Percentiles rank a stretch among this genome's conserved stretches.
Evolutionary conservation across 2,888 invertebrate species (phyloP).

Genomic region (Drosophila koepferae): DNA sequence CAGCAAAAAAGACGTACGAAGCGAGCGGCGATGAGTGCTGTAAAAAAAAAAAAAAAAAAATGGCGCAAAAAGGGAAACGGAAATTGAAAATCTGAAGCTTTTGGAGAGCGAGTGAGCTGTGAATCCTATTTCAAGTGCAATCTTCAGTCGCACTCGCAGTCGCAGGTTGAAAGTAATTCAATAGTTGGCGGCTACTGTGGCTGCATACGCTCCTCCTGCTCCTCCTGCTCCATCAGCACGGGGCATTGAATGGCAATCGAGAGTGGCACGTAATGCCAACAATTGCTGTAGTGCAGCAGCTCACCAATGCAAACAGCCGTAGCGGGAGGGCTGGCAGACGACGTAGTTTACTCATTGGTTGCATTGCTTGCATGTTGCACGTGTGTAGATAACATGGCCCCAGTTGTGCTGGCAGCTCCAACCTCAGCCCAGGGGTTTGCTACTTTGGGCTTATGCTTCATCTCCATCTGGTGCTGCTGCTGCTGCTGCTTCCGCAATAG

Average conservation of each 20-base stretch:
- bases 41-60: slow-evolving; percentile 2
- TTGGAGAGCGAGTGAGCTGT: slow-evolving; percentile 78
- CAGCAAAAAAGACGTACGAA: slow-evolving; percentile 10
- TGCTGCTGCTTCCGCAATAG: not conserved
- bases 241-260: slow-evolving; percentile 80
- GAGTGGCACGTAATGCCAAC: slow-evolving; percentile 83
- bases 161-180: slow-evolving; percentile 78
- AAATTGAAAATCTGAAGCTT: slow-evolving; percentile 81
- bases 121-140: slow-evolving; percentile 81
- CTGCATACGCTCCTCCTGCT: slow-evolving; percentile 12
- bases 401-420: not conserved
- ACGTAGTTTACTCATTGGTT: slow-evolving; percentile 55
- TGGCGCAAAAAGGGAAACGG: slow-evolving; percentile 70
- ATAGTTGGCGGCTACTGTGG: slow-evolving; percentile 69
- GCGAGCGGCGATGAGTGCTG: slow-evolving; percentile 33
- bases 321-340: slow-evolving; percentile 12
- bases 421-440: slow-evolving; percentile 8
- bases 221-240: slow-evolving; percentile 18
- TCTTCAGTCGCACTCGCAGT: slow-evolving; percentile 65
- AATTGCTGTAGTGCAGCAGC: slow-evolving; percentile 73
- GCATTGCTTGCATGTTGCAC: slow-evolving; percentile 76
- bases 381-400: slow-evolving; percentile 70
- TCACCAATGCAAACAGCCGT: slow-evolving; percentile 70
- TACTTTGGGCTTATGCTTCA: slow-evolving; percentile 27
- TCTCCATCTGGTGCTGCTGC: slow-evolving; percentile 11